phyloP scores from a whole-genome alignment of 2,888 invertebrate species.

The Patella caerulea region DNA sequence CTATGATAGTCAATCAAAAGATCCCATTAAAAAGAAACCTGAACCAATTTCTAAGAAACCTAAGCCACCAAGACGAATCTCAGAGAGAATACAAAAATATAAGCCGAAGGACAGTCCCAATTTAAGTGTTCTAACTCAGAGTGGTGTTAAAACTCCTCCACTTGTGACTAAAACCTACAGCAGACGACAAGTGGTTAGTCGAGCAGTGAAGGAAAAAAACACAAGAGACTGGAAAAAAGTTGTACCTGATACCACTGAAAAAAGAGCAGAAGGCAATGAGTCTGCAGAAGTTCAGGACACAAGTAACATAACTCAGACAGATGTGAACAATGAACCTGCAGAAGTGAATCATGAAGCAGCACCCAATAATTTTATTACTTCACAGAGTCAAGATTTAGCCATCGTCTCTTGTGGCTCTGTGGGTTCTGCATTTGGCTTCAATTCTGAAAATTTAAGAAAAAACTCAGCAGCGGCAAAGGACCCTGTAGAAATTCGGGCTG shows the following conservation, averaged over 20 bases:
- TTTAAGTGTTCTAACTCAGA: not conserved
- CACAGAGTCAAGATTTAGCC: no score
- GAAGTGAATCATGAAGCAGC: no score
- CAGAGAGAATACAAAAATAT: not conserved
- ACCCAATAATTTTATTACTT: no score
- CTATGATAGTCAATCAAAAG: conserved; percentile 1
- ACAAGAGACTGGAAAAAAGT: not conserved
- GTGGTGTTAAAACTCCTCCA: not conserved
- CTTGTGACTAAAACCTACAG: conserved; percentile 8
- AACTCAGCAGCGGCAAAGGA: no score
- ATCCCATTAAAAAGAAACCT: not conserved
- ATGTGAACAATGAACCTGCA: no score
- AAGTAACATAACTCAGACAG: no score
- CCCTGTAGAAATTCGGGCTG: no score
- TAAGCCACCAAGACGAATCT: not conserved
- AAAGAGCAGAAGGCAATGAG: no score
- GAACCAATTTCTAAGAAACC: not conserved
- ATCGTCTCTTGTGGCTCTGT: no score
- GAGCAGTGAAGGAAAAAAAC: not conserved
- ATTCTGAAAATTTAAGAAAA: not conserved
- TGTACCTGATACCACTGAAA: not conserved
- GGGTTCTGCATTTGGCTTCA: not conserved
- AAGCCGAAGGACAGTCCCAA: not conserved
- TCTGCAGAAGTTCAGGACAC: no score
- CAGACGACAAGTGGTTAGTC: not conserved